Conservation (phyloP, 2,888 invertebrate species). For the Hoplodrina ambigua region DNA sequence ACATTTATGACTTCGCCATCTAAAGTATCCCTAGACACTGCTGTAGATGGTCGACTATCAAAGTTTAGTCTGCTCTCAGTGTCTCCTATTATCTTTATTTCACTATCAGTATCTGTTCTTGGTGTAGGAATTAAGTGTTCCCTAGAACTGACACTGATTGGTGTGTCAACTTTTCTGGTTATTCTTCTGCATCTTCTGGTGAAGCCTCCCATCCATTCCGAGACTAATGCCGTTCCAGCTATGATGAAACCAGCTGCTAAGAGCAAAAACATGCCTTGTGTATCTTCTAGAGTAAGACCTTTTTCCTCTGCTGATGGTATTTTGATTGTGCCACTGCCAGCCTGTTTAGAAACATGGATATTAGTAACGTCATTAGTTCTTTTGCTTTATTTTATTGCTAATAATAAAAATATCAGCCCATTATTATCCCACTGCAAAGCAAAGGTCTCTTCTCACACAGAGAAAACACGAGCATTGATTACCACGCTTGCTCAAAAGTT, state of each 20-base stretch:
- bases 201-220: conserved; percentile 94
- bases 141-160: conserved; percentile 65
- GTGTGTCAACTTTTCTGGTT: conserved; percentile 64
- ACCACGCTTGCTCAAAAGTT: too few species aligned
- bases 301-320: conserved; percentile 91
- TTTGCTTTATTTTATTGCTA: neutral
- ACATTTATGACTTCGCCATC: conserved; percentile 82
- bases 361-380: neutral
- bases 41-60: conserved; percentile 70
- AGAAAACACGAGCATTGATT: too few species aligned
- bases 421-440: too few species aligned
- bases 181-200: conserved; percentile 89
- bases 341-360: conserved; percentile 71
- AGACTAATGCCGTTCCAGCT: conserved; percentile 91
- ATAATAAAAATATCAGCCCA: too few species aligned
- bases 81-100: conserved; percentile 62
- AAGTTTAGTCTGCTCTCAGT: conserved; percentile 69
- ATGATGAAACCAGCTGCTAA: conserved; percentile 93
- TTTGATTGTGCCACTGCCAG: conserved; percentile 81
- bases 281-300: conserved; percentile 94
- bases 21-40: conserved; percentile 77
- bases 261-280: conserved; percentile 95
- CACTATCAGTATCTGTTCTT: conserved; percentile 50
- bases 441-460: too few species aligned
- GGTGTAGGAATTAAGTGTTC: conserved; percentile 72